These are phyloP conservation scores for Drosophila limbata DNA, from an alignment of 2,888 invertebrate species.

Conservation along the genomic window DNA sequence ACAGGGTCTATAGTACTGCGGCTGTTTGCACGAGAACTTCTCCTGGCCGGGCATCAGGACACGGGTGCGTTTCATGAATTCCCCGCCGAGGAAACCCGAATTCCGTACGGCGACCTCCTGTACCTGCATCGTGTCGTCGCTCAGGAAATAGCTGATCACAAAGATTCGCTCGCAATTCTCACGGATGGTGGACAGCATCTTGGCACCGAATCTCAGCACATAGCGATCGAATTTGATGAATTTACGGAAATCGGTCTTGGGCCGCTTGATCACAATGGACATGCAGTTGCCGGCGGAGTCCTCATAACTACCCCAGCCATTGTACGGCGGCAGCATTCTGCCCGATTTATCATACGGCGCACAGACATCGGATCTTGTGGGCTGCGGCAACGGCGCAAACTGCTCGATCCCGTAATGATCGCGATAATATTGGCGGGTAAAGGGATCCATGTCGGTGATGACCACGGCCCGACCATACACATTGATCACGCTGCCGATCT, in stretches of 20 bases:
- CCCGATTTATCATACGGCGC: conserved; percentile 59
- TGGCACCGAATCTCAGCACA: conserved; percentile 91
- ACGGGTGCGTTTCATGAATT: conserved; percentile 89
- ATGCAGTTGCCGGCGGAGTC: conserved; percentile 95
- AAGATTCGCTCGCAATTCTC: conserved; percentile 90
- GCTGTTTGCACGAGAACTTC: conserved; percentile 89
- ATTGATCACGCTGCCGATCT: conserved; percentile 92
- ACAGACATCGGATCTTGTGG: conserved; percentile 70
- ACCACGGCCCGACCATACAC: conserved; percentile 93
- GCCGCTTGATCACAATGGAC: conserved; percentile 91
- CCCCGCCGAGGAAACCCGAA: conserved; percentile 89
- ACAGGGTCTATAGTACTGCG: conserved; percentile 90
- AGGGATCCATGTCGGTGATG: conserved; percentile 93
- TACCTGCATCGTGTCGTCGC: conserved; percentile 93
- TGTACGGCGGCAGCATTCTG: conserved; percentile 91
- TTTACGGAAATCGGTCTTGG: conserved; percentile 91
- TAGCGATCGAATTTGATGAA: conserved; percentile 92
- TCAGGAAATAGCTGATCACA: conserved; percentile 92
- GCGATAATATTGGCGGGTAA: conserved; percentile 93
- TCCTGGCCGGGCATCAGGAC: conserved; percentile 91
- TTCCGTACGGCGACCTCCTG: conserved; percentile 91
- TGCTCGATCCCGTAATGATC: conserved; percentile 85
- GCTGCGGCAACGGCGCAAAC: conserved; percentile 78
- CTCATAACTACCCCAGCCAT: conserved; percentile 95
- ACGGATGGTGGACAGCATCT: conserved; percentile 90